Evolutionary conservation across 2,797 vertebrate genomes (phyloP).

Genomic region (Leucoraja ocellata): DNA sequence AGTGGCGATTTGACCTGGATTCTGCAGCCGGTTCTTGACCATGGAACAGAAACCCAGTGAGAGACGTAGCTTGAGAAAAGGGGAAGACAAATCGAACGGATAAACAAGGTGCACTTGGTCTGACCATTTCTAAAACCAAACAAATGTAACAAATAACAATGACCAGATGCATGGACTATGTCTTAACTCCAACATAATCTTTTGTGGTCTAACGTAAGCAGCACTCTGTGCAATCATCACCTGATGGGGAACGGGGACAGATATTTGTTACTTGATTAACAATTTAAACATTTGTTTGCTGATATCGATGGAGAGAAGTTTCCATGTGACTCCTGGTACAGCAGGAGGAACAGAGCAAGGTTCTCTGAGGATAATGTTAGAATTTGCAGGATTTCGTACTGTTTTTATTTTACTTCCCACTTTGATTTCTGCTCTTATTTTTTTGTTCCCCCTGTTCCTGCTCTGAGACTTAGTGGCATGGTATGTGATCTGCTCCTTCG

Average conservation of each 20-base stretch:
- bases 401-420: not conserved
- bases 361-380: not conserved
- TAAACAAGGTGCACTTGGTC: not conserved
- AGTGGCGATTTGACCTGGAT: not conserved
- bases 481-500: not conserved
- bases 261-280: not conserved
- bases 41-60: not conserved
- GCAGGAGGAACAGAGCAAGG: too few relatives aligned
- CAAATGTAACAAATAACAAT: not conserved
- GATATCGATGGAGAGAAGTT: not conserved
- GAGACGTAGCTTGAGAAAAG: not conserved
- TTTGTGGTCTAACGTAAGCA: not conserved
- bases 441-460: not conserved
- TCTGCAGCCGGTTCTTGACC: not conserved
- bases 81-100: not conserved
- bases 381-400: not conserved
- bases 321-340: not conserved
- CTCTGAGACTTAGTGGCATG: slow-evolving; percentile 24
- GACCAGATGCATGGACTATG: not conserved
- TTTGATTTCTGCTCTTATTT: not conserved
- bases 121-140: not conserved
- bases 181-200: not conserved
- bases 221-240: not conserved
- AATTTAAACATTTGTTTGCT: slow-evolving; percentile 16
- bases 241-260: not conserved